phyloP scores from a whole-genome alignment of 2,888 invertebrate species.

The Podabrus alpinus region DNA sequence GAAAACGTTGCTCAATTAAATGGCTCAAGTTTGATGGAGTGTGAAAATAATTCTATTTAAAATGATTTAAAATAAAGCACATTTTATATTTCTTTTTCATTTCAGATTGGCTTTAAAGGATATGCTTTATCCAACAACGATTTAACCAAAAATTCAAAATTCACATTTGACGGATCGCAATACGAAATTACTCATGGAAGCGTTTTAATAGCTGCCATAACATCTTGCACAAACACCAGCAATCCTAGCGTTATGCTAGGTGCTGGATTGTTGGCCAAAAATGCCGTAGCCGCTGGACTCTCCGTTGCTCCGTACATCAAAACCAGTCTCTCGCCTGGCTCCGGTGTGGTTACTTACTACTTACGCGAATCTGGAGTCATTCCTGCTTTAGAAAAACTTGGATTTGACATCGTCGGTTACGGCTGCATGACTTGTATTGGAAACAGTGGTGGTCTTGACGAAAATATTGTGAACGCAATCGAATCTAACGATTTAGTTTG shows the following conservation, averaged over 20 bases:
- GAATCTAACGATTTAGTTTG: conserved; percentile 93
- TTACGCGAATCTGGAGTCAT: conserved; percentile 86
- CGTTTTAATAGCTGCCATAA: conserved; percentile 96
- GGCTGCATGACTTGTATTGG: conserved; percentile 99
- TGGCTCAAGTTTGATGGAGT: too few relatives aligned
- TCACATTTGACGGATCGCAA: conserved; percentile 79
- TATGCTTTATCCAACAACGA: conserved; percentile 76
- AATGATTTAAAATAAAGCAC: too few relatives aligned
- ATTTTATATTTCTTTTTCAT: neutral
- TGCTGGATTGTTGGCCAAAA: conserved; percentile 90
- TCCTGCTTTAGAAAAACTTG: conserved; percentile 81
- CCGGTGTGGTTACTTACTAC: conserved; percentile 55
- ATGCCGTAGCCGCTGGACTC: conserved; percentile 90
- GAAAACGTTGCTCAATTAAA: too few relatives aligned
- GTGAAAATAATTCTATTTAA: too few relatives aligned
- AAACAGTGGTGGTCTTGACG: conserved; percentile 94
- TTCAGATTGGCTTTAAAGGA: conserved; percentile 89
- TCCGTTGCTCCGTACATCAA: conserved; percentile 92
- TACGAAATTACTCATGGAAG: conserved; percentile 87
- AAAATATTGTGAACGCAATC: conserved; percentile 87
- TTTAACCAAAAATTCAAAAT: conserved; percentile 67
- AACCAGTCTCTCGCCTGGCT: conserved; percentile 87
- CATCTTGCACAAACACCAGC: conserved; percentile 97
- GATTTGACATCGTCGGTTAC: conserved; percentile 96
- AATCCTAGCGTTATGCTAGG: conserved; percentile 99